phyloP scores from a whole-genome alignment of 2,113 vertebrate species.

The Pipra filicauda region DNA sequence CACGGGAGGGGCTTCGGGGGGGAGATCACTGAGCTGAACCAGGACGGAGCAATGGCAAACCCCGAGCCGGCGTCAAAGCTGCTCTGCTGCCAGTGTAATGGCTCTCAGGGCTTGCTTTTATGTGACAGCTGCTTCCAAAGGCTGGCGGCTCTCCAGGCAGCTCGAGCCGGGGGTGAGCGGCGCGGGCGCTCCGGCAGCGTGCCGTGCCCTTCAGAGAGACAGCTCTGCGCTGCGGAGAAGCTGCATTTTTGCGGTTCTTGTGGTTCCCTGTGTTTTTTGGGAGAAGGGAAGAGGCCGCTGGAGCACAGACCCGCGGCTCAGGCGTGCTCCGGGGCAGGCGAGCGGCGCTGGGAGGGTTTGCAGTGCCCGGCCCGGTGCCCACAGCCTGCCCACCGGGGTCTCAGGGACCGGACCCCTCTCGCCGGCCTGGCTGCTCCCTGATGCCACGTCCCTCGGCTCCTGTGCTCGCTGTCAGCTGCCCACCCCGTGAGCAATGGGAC shows the following conservation, averaged over 20 bases:
- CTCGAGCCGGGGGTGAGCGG: background rate
- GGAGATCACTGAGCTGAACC: background rate
- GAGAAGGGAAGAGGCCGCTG: background rate
- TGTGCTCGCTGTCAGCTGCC: background rate
- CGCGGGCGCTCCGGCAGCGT: background rate
- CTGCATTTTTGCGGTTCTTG: conserved; percentile 37
- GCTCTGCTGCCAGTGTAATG: background rate
- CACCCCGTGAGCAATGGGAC: fast-evolving
- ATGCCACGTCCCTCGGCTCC: fast-evolving
- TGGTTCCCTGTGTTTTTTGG: conserved; percentile 29
- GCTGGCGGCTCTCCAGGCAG: conserved; percentile 37
- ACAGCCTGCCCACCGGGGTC: fast-evolving
- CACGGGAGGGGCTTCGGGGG: background rate
- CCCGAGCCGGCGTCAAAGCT: background rate
- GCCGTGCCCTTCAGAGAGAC: background rate
- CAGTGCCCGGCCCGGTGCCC: fast-evolving
- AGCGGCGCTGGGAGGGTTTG: fast-evolving
- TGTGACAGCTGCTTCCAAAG: conserved; percentile 49
- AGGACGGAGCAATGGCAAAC: background rate
- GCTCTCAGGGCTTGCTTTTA: conserved; percentile 39
- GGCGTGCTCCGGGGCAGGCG: fast-evolving
- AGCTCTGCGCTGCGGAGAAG: background rate
- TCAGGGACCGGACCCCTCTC: fast-evolving
- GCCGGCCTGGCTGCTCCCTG: fast-evolving
- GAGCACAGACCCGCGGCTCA: fast-evolving